Conservation (phyloP, 1,140 invertebrate genomes). For the Geopemphigus sp. region DNA sequence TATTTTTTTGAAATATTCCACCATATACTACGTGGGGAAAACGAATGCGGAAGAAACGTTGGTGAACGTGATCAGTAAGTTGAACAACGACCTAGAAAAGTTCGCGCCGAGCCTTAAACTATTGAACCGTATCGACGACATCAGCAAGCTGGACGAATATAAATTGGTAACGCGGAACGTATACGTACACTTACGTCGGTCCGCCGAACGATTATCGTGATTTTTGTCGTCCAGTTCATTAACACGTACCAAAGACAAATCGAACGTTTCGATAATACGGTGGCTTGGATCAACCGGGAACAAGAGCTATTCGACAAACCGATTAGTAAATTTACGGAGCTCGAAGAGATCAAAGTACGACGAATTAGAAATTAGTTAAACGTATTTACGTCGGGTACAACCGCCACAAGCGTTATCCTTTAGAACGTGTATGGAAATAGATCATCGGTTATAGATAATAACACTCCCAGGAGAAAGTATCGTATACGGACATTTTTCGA, state of each 20-base stretch:
- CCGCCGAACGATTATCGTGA: neutral
- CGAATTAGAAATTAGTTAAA: too few species aligned
- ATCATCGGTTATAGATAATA: too few species aligned
- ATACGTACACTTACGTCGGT: neutral
- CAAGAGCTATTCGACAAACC: slow-evolving; percentile 81
- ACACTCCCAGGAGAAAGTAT: too few species aligned
- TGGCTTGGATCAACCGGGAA: slow-evolving; percentile 85
- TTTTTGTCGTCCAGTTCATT: slow-evolving; percentile 60
- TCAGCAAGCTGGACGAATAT: slow-evolving; percentile 64
- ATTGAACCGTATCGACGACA: slow-evolving; percentile 70
- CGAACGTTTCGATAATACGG: slow-evolving; percentile 67
- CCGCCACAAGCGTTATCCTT: too few species aligned
- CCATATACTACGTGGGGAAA: slow-evolving; percentile 69
- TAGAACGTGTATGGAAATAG: too few species aligned
- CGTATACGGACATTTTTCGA: too few species aligned
- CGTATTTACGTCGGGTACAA: too few species aligned
- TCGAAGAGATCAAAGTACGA: slow-evolving; percentile 71
- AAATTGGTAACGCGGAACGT: slow-evolving; percentile 54
- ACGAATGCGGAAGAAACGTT: slow-evolving; percentile 76
- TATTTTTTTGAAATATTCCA: slow-evolving; percentile 70
- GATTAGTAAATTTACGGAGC: slow-evolving; percentile 67
- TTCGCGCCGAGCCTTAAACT: slow-evolving; percentile 67
- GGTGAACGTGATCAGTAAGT: slow-evolving; percentile 64
- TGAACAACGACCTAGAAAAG: slow-evolving; percentile 68
- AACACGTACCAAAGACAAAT: slow-evolving; percentile 71